Evolutionary conservation across 2,888 invertebrate genomes (phyloP), one percentile per base, ranked within the genome.

Genomic region (Caprella mutica): DNA sequence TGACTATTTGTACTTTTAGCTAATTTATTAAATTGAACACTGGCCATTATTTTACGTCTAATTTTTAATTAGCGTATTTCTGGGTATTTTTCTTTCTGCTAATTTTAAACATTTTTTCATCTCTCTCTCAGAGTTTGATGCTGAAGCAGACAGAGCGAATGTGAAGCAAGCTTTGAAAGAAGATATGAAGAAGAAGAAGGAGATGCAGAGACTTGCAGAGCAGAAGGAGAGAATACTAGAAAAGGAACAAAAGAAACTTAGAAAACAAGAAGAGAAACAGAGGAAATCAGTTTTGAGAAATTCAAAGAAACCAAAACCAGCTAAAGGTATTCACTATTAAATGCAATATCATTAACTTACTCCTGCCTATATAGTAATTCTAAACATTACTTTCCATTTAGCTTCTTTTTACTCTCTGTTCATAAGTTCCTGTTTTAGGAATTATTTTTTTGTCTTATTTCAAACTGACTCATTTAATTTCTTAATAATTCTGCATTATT

Each of bases 121-220:
- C 35, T 21, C 43, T 23, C 35, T 21, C 43, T 9, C 40, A 64
- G 64, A 58, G 8, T 64, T 59, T 51, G 64, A 64, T 33, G 59
- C 64, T 17, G 60, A 64, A 33, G 64, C 57, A 27, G 64, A 64
- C 40, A 40, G 64, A 14, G 57, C 55, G 30, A 57, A 59, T 5
- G 29, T 52, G 2, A 46, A 58, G 24, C 50, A 46, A 27, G 60
- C 54, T 26, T 53, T 55, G 9, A 39, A 39, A 19, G 43, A 44
- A 51, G 42, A 43, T 14, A 55, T 42, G 17, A 55, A 57, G 2
- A 14, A 50, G 26, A 57, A 55, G 21, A 55, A 55, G 52, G 52
- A 52, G 14, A 52, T 57, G 21, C 29, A 46, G 27, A 48, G 19
- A 14, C 23, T 33, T 2, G 33, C 44, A 35, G 35, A 30, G 9